These are phyloP conservation scores for Bradypodion pumilum DNA, from an alignment of 2,797 vertebrate genomes.

Conservation along the genomic window DNA sequence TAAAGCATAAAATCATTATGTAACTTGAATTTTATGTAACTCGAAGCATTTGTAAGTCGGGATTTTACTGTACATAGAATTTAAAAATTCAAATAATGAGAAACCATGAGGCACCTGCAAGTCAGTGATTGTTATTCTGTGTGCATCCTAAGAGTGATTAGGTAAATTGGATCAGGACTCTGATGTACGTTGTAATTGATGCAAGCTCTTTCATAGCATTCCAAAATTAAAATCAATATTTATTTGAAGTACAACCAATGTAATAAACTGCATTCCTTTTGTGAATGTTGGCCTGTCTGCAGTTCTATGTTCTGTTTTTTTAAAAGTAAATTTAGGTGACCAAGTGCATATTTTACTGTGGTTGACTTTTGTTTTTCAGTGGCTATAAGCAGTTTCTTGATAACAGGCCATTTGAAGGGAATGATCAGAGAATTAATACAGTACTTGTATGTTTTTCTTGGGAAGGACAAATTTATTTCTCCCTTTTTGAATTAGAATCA, in stretches of 20 bases:
- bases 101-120: conserved; percentile 69
- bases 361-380: conserved; percentile 56
- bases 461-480: conserved; percentile 38
- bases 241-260: conserved; percentile 77
- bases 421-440: conserved; percentile 47
- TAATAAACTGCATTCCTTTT: conserved; percentile 75
- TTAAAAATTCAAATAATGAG: conserved; percentile 77
- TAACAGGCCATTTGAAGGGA: conserved; percentile 54
- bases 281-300: conserved; percentile 64
- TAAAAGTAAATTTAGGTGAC: conserved; percentile 65
- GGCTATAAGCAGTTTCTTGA: conserved; percentile 48
- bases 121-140: conserved; percentile 75
- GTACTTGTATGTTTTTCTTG: conserved; percentile 36
- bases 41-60: too few species aligned
- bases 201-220: conserved; percentile 76
- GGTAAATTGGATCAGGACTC: conserved; percentile 75
- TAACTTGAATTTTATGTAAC: too few species aligned
- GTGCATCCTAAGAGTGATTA: conserved; percentile 70
- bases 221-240: conserved; percentile 81
- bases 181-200: conserved; percentile 80
- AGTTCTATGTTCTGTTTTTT: conserved; percentile 56
- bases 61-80: too few species aligned
- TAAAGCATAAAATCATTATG: too few species aligned
- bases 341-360: conserved; percentile 54
- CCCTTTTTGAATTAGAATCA: conserved; percentile 19